Conservation (phyloP, 2,113 vertebrate genomes). For the Amia ocellicauda region DNA sequence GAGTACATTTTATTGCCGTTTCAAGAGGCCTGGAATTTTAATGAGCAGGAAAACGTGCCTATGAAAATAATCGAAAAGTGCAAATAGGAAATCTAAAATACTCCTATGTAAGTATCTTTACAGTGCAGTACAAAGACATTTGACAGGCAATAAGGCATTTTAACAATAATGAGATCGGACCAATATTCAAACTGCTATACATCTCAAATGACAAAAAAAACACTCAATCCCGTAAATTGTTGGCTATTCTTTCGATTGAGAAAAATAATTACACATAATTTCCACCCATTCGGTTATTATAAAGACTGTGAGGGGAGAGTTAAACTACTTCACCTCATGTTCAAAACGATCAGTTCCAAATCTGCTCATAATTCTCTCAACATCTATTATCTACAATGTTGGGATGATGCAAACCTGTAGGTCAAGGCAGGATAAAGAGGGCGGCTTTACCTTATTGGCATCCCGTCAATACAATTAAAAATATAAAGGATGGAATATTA, state of each 20-base stretch:
- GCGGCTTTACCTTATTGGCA: constrained; percentile 28
- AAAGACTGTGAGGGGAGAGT: constrained; percentile 27
- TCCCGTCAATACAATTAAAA: constrained; percentile 28
- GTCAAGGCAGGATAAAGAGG: constrained; percentile 19
- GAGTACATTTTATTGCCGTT: too few species aligned
- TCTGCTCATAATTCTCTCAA: too few species aligned
- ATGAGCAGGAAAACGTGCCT: constrained; percentile 35
- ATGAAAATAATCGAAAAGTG: constrained; percentile 25
- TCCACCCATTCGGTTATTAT: constrained; percentile 27
- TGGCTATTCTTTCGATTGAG: too few species aligned
- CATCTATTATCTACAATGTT: too few species aligned
- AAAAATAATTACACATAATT: constrained; percentile 23
- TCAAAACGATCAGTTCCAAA: constrained; percentile 30
- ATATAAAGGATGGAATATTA: constrained; percentile 22
- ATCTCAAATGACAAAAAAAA: constrained; percentile 15
- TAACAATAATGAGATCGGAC: constrained; percentile 7
- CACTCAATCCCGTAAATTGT: not conserved
- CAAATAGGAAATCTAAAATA: constrained; percentile 26
- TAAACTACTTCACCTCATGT: constrained; percentile 26
- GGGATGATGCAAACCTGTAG: too few species aligned
- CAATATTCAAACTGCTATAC: constrained; percentile 3
- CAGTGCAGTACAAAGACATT: constrained; percentile 16
- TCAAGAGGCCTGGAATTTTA: constrained; percentile 16
- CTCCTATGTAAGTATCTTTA: constrained; percentile 37
- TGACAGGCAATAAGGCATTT: not conserved